Base-by-base conservation (phyloP, 2,797 vertebrate species). In the Masticophis lateralis region DNA sequence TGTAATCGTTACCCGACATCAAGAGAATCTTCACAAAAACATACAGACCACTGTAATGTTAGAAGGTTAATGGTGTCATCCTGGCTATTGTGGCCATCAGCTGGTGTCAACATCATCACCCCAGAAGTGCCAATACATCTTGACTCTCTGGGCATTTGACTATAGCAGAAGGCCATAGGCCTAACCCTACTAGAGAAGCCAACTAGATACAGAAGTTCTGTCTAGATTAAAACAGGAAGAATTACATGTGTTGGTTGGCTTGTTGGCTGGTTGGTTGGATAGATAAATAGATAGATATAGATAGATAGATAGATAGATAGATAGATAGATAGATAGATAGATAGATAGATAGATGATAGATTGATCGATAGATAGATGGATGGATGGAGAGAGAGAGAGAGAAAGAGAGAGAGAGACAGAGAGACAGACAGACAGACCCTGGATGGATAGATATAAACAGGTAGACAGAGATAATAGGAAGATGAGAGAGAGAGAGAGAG, bases 381-480 rank as follows among this genome's bases (percentile, higher is more conserved):
- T 14, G 13, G 63, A 28, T 12, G 3, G 60, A 11, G 0, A 28
- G 60, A 27, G 0, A 60, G 59, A 60, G 0, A 60, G 20, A 60
- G 0, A 60, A 22, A 60, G 0, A 22, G 57, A 59, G 37, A 60
- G 59, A 60, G 0, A 60, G 20, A 60, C 0, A 60, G 59, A 60
- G 0, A 22, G 57, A 59, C 0, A 8, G 59, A 22, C 0, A 22
- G 59, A 22, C 0, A 22, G 59, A 63, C 2, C 1, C 51, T 53
- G 28, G 27, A 28, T 2, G 28, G 11, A 66, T 1, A 63, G 27
- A 28, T 2, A 66, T 2, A 28, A 5, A 66, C 0, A 66, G 61
- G 5, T 2, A 63, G 61, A 66, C 27, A 63, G 27, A 13, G 27
- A 63, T 28, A 63, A 63, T 66, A 66, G 27, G 22, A 25, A 60